Percentiles rank a stretch among this genome's conserved stretches.
Conservation (phyloP, 2,113 vertebrate genomes). For the Mobula birostris region DNA sequence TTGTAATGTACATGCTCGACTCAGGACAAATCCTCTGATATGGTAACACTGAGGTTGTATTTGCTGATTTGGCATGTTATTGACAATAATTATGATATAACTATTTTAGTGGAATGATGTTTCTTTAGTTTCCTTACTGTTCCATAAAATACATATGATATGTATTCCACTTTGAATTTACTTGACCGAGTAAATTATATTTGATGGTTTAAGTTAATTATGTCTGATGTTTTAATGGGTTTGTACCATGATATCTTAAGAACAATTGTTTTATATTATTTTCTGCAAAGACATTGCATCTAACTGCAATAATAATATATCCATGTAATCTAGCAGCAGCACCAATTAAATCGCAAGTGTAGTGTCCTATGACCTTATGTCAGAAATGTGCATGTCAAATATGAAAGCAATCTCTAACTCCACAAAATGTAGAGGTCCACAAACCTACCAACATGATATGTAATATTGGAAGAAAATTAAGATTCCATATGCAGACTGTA, state of each 20-base stretch:
- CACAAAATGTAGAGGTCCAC: background rate
- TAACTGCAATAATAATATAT: background rate
- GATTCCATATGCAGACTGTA: background rate
- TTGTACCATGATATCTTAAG: background rate
- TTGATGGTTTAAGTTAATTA: background rate
- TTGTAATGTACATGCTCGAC: too few species aligned
- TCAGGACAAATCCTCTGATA: too few species aligned
- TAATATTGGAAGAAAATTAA: constrained; percentile 22
- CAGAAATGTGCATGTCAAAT: constrained; percentile 11
- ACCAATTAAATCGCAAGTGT: constrained; percentile 2
- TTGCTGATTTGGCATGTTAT: background rate
- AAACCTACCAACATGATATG: background rate
- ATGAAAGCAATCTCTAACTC: background rate
- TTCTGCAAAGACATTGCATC: background rate
- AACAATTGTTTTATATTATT: background rate
- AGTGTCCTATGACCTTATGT: constrained; percentile 17
- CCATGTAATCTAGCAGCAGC: background rate
- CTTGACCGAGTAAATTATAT: background rate
- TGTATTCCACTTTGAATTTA: background rate
- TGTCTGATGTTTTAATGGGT: background rate
- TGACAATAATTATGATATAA: background rate
- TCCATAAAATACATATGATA: background rate
- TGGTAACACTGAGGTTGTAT: too few species aligned
- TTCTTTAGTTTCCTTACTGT: background rate
- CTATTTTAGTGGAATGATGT: background rate